Base-by-base conservation (phyloP, 2,797 vertebrate species). In the Alca torda region DNA sequence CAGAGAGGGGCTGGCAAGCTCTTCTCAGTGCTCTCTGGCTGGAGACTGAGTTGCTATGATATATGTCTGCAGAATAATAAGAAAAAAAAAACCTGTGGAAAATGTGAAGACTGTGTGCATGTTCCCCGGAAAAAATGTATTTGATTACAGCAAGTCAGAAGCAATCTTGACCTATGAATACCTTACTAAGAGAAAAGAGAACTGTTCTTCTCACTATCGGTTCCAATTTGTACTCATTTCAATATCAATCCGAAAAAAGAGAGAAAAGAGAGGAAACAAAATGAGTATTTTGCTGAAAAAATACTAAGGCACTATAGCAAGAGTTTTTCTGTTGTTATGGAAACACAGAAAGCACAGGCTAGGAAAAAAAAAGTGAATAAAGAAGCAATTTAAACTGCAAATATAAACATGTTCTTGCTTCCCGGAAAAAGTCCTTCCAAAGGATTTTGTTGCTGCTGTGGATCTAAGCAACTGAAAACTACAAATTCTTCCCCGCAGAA, bases 281-380 rank as follows among this genome's bases (percentile, higher is more conserved):
- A 16, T 4, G 6, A 91, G 53, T 64, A 53, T 80, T 90, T 87
- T 85, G 39, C 63, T 70, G 83, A 54, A 75, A 77, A 96, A 87
- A 85, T 13, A 74, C 26, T 84, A 82, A 94, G 45, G 63, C 65
- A 68, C 31, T 94, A 85, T 35, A 93, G 74, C 84, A 90, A 74
- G 93, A 95, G 82, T 88, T 94, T 89, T 95, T 60, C 54, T 88
- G 97, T 97, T 94, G 97, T 96, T 96, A 97, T 97, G 95, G 97
- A 96, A 96, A 97, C 96, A 37, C 33, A 61, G 89, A 96, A 93
- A 96, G 85, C 89, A 93, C 51, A 96, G 50, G 67, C 43, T 53
- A 76, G 74, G 83, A 70, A 86, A 87, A 91, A 93, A 73, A 57
- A 95, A 92, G 61, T 4, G 43, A 95, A 94, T 92, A 97, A 96